Evolutionary conservation across 2,113 vertebrate genomes (phyloP), one percentile per base, ranked within the genome.

Genomic region (Indri indri): DNA sequence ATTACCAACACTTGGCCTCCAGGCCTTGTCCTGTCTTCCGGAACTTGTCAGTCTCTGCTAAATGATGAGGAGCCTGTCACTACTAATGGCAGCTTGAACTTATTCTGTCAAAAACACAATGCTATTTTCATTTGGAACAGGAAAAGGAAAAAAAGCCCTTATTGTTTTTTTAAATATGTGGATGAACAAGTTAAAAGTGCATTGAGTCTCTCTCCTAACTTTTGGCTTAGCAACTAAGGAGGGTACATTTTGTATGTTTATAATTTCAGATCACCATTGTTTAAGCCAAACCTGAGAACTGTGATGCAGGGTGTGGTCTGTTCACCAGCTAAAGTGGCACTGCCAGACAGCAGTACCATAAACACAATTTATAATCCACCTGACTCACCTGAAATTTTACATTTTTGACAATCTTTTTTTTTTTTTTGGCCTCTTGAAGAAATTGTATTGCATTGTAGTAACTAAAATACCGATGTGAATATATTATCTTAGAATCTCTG

Each of bases 291-390:
- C n/a, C 37, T 6, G 14, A 50, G 32, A 13, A 52, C 6, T 17
- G 9, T 14, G 3, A 8, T 5, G 9, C 4, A 17, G 22, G 45
- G 34, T 6, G 4, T 3, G n/a, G 17, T n/a, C 8, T 2, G 11
- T 6, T 18, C 27, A 42, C 65, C 83, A 4, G 37, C 23, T 2
- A 10, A 5, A 32, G 30, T 5, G 30, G 54, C 79, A 11, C 2
- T 6, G 23, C n/a, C n/a, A 4, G 27, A 25, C 1, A 8, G 30
- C 59, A 16, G 2, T 16, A 25, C 50, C 27, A 32, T 1, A 34
- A 22, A 23, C 45, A 16, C 23, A 18, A 20, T 30, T 57, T 17
- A 66, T 30, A 5, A 11, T 34, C 45, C 22, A 17, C 40, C 25
- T 10, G 2, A 27, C 40, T n/a, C 17, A 45, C 6, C 61, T 18